Evolutionary conservation across 2,797 vertebrate species (phyloP), one percentile per base, ranked within the genome.

Genomic region (Lophotriccus pileatus): DNA sequence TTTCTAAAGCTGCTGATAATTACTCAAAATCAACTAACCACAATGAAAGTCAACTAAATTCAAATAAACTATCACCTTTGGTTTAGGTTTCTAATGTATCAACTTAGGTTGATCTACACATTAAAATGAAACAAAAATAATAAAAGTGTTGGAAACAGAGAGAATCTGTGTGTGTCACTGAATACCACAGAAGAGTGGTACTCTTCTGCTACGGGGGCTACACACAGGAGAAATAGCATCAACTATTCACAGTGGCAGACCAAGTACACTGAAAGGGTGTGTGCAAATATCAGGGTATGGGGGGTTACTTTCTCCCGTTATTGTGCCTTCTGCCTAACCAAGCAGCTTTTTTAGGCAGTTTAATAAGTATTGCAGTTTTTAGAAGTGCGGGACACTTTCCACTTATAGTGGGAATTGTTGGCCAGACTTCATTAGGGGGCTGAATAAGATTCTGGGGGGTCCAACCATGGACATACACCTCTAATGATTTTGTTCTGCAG

Each of bases 161-260:
- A 10, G 32, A 62, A 63, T 20, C 63, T 74, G 6, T 44, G 13
- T 7, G 5, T 9, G 4, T 17, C 17, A 11, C 1, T 28, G 25
- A 81, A 37, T 9, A 49, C 15, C 21, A 4, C 0, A 3, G 10
- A 59, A 39, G 5, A 43, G 11, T 47, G 14, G 39, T 14, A 39
- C 39, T 39, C 39, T 39, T 39, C 39, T 39, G 39, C 12, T 43
- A 17, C 10, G n/a, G 22, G 22, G 14, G 16, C 43, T 73, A 30
- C 30, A 15, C 22, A 23, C 10, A 9, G 22, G 1, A 36, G 36
- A 86, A 82, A 32, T 3, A 12, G 9, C 11, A 62, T 24, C 1
- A 14, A 2, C 18, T 30, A 1, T 24, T 16, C 27, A 9, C 0
- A 0, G 24, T 22, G n/a, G 28, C 21, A 56, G 56, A 43, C 5